Conservation (phyloP, 1,140 invertebrate species). For the Drosophila lowei region DNA sequence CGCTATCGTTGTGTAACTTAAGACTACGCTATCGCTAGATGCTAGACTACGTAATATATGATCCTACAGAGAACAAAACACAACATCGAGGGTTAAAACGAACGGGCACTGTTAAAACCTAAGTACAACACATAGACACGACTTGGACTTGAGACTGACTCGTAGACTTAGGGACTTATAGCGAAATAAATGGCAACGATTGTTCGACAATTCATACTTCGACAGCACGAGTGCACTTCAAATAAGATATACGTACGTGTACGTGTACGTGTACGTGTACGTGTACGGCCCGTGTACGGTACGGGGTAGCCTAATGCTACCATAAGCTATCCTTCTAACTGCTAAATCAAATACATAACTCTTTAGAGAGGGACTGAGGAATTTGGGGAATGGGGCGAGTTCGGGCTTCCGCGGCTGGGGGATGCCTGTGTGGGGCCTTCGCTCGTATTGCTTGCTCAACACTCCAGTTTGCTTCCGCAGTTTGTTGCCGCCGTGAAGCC, state of each 20-base stretch:
- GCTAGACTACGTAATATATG: constrained; percentile 26
- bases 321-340: constrained; percentile 37
- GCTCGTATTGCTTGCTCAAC: constrained; percentile 80
- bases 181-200: constrained; percentile 76
- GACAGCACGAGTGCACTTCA: constrained; percentile 58
- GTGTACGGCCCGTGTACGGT: too few species aligned
- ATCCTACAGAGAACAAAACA: constrained; percentile 68
- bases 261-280: constrained; percentile 11
- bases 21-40: constrained; percentile 30
- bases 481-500: constrained; percentile 30
- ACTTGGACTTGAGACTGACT: constrained; percentile 33
- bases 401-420: constrained; percentile 54
- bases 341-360: constrained; percentile 45
- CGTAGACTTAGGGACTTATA: constrained; percentile 35
- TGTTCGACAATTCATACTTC: constrained; percentile 80
- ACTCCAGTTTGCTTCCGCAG: constrained; percentile 54
- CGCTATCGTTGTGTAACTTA: constrained; percentile 26
- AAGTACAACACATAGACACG: constrained; percentile 76
- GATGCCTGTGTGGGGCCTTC: constrained; percentile 57
- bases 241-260: constrained; percentile 41
- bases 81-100: constrained; percentile 71
- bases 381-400: constrained; percentile 40
- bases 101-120: constrained; percentile 64
- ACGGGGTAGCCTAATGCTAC: constrained; percentile 13
- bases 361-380: constrained; percentile 12